phyloP scores from a whole-genome alignment of 2,888 invertebrate genomes.

The Andrena marginata region DNA sequence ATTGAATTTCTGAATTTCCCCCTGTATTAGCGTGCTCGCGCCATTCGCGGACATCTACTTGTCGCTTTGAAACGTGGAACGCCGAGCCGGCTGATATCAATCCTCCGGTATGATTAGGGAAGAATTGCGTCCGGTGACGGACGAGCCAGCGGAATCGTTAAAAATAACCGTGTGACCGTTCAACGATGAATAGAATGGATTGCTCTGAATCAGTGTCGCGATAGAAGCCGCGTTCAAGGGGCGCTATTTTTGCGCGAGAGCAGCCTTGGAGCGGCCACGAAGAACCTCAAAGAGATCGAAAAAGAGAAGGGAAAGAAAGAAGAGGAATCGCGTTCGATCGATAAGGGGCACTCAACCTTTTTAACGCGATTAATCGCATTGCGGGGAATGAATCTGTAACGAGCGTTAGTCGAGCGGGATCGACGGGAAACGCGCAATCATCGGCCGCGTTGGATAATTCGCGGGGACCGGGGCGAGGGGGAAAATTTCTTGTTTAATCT shows the following conservation, averaged over 20 bases:
- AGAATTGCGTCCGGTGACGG: not conserved
- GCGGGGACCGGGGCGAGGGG: not conserved
- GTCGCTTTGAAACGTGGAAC: not conserved
- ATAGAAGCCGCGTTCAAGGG: not conserved
- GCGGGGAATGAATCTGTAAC: conserved; percentile 43
- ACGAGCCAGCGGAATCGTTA: not conserved
- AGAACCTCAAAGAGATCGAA: not conserved
- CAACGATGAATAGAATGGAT: conserved; percentile 15
- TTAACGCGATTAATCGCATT: conserved; percentile 53
- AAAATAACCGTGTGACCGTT: not conserved
- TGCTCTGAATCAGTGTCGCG: conserved; percentile 14
- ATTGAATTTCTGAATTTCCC: conserved; percentile 37
- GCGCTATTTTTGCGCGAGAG: conserved; percentile 26
- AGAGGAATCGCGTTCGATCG: conserved; percentile 33
- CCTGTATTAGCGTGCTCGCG: conserved; percentile 2
- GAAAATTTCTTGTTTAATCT: conserved; percentile 5
- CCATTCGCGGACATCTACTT: not conserved
- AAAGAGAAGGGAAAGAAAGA: not conserved
- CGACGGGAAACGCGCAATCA: conserved; percentile 12
- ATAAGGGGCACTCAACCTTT: conserved; percentile 46
- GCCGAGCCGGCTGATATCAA: conserved; percentile 7
- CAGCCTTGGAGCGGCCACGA: conserved; percentile 14
- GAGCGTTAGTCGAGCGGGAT: not conserved
- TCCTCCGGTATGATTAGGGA: not conserved
- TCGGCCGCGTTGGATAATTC: not conserved